Conservation (phyloP, 2,888 invertebrate genomes). For the Drosophila rellima region DNA sequence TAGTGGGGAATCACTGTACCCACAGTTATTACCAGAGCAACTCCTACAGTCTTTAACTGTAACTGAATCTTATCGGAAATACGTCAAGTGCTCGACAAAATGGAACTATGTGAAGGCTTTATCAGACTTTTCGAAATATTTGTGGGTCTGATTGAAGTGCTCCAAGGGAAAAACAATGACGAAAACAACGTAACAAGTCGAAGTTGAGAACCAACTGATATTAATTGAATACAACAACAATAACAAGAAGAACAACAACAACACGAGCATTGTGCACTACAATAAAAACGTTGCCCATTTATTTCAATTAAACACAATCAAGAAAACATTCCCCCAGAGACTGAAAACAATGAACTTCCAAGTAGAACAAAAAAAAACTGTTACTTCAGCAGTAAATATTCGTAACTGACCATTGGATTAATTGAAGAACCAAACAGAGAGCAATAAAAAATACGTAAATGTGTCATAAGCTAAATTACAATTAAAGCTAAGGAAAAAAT, state of each 20-base stretch:
- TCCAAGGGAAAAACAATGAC: constrained; percentile 9
- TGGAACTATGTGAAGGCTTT: constrained; percentile 22
- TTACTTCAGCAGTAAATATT: constrained; percentile 32
- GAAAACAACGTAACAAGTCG: constrained; percentile 31
- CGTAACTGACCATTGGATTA: constrained; percentile 42
- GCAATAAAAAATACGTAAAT: background rate
- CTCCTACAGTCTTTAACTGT: constrained; percentile 6
- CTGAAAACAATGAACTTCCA: constrained; percentile 38
- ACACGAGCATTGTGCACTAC: constrained; percentile 6
- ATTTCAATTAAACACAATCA: constrained; percentile 85
- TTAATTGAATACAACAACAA: constrained; percentile 62
- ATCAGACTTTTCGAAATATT: constrained; percentile 34
- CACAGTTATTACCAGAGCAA: background rate
- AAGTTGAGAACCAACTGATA: constrained; percentile 30
- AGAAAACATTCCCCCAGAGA: constrained; percentile 58
- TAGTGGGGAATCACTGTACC: background rate
- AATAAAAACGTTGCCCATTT: constrained; percentile 74
- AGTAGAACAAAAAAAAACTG: constrained; percentile 8
- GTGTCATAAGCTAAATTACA: constrained; percentile 4
- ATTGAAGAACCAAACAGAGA: constrained; percentile 29
- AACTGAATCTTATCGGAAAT: constrained; percentile 48
- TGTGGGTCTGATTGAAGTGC: background rate
- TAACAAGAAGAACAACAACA: constrained; percentile 21
- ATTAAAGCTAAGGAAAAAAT: background rate
- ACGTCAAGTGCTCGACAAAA: constrained; percentile 23